These are phyloP conservation scores for Chionoecetes opilio DNA, from an alignment of 1,140 invertebrate genomes.

Conservation along the genomic window DNA sequence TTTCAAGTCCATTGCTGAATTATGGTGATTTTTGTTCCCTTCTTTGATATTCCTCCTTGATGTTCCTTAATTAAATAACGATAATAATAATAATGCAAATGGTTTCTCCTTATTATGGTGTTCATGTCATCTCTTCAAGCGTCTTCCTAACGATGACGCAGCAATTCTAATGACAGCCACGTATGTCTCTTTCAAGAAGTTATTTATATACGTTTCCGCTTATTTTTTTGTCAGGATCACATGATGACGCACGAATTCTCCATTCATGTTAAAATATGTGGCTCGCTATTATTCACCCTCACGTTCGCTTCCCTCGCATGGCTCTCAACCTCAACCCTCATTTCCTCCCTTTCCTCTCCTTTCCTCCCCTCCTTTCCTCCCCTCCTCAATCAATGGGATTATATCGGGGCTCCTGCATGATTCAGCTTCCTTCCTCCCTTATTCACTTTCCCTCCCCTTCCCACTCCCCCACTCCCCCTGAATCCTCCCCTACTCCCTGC, in stretches of 20 bases:
- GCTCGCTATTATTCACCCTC: not conserved
- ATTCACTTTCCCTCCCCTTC: constrained; percentile 27
- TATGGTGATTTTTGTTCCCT: not conserved
- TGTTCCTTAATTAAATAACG: too few relatives aligned
- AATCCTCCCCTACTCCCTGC: not conserved
- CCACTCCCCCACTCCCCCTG: not conserved
- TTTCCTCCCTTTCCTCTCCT: constrained; percentile 27
- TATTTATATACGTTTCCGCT: not conserved
- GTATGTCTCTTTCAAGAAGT: not conserved
- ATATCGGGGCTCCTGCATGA: constrained; percentile 17
- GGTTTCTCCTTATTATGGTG: too few relatives aligned
- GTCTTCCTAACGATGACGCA: not conserved
- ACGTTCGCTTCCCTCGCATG: not conserved
- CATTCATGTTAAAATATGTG: constrained; percentile 19
- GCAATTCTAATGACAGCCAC: not conserved
- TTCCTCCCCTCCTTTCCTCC: constrained; percentile 24
- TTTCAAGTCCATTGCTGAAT: not conserved
- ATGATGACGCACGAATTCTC: not conserved
- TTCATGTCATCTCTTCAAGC: too few relatives aligned
- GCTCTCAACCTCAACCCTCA: constrained; percentile 13
- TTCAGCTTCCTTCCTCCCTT: constrained; percentile 17
- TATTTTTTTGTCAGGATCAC: not conserved
- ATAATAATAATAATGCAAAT: too few relatives aligned
- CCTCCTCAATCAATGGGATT: constrained; percentile 28
- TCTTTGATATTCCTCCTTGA: not conserved